phyloP scores from a whole-genome alignment of 2,888 invertebrate genomes.

The Protula sp. region DNA sequence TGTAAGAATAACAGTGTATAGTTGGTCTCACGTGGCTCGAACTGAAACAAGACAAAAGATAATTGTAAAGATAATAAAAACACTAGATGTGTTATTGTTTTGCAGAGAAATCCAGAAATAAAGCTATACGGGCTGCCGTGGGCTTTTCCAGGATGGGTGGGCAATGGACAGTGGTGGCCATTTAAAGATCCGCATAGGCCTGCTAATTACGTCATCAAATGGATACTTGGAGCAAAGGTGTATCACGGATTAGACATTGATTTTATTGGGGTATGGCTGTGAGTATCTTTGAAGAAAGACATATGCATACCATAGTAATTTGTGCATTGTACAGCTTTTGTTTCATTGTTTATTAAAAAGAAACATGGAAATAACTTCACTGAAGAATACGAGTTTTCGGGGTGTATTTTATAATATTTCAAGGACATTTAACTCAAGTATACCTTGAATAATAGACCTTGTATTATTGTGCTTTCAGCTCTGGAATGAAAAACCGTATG shows the following conservation, averaged over 20 bases:
- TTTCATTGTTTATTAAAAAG: background rate
- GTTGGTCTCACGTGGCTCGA: no score
- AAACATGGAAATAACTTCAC: background rate
- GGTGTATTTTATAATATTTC: background rate
- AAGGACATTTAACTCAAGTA: no score
- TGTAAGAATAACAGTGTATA: no score
- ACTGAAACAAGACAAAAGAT: no score
- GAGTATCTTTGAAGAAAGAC: background rate
- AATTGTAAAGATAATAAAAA: no score
- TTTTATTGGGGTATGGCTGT: background rate
- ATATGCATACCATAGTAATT: background rate
- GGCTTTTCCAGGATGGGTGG: constrained; percentile 51
- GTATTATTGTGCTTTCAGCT: no score
- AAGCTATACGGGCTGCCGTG: constrained; percentile 47
- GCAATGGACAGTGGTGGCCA: constrained; percentile 32
- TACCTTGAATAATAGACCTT: no score
- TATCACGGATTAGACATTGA: background rate
- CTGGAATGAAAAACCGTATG: constrained; percentile 48
- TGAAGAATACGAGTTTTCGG: background rate
- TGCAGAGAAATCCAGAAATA: constrained; percentile 46
- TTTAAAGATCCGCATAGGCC: constrained; percentile 27
- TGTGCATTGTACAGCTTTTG: background rate
- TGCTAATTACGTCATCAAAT: constrained; percentile 42
- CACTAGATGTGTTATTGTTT: background rate
- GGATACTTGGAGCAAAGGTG: constrained; percentile 42